These are phyloP conservation scores for Torymus auratus DNA, from an alignment of 2,888 invertebrate species.

Conservation along the genomic window DNA sequence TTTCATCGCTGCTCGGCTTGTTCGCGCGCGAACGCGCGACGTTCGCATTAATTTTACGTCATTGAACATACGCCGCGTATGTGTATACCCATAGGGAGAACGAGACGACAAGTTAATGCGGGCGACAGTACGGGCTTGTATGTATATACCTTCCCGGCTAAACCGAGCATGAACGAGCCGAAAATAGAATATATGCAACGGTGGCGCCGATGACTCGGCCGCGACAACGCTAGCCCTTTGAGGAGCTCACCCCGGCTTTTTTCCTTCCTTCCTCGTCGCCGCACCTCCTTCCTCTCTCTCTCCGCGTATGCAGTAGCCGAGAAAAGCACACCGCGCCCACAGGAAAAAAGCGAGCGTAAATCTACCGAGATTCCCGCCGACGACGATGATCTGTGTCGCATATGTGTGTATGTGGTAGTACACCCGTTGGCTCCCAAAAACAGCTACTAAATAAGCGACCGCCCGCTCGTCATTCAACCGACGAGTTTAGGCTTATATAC, in stretches of 20 bases:
- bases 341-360: constrained; percentile 26
- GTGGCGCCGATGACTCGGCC: background rate
- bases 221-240: constrained; percentile 30
- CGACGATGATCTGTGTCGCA: constrained; percentile 43
- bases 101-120: constrained; percentile 35
- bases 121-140: background rate
- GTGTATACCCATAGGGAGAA: background rate
- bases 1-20: constrained; percentile 15
- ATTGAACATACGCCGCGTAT: constrained; percentile 23
- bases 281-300: background rate
- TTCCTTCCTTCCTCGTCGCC: constrained; percentile 14
- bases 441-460: constrained; percentile 48
- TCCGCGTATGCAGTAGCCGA: background rate
- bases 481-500: constrained; percentile 30
- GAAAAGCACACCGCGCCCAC: background rate
- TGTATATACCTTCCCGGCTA: constrained; percentile 29
- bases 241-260: constrained; percentile 1
- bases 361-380: constrained; percentile 48
- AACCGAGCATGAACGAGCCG: constrained; percentile 45
- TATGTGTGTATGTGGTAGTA: constrained; percentile 29
- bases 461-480: constrained; percentile 14
- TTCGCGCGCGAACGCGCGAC: background rate
- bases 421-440: constrained; percentile 11
- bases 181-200: constrained; percentile 51
- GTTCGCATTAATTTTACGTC: constrained; percentile 55